Evolutionary conservation across 2,113 vertebrate genomes (phyloP), one percentile per base, ranked within the genome.

Genomic region (Megaleporinus macrocephalus): DNA sequence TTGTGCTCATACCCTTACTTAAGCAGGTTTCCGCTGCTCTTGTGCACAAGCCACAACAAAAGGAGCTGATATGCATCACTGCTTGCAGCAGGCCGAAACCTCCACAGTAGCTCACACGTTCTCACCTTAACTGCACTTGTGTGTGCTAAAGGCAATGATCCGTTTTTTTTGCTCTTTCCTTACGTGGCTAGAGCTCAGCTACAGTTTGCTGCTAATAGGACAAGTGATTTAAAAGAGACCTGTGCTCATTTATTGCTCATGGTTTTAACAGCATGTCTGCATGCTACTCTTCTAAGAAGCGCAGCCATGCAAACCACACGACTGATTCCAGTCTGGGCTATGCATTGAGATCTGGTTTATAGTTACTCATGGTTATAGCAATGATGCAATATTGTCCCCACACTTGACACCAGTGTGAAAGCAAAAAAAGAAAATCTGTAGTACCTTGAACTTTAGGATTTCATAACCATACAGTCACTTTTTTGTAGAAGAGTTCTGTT

Each of bases 31-130:
- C 76, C 66, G 76, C 57, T 72, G 66, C 72, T 24, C 65, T 74
- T 22, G 61, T 86, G 84, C 84, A 76, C 55, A 80, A 73, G 44
- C 84, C 84, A 83, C 84, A 86, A 65, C 65, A 79, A 78, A 80
- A 81, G 44, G 55, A 24, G 20, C 61, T 69, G 75, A 61, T n/a
- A 24, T 51, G 61, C 74, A 72, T 76, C 55, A 44, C 57, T 12
- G 44, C 22, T 9, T 49, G 68, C 73, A 80, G 83, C 73, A 27
- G 71, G 26, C 47, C n/a, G 62, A 68, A 26, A 16, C 26, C 47
- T 27, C 44, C 68, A 62, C 66, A 24, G 72, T 62, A 71, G 65
- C 51, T 14, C 41, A 36, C 9, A 29, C 6, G 7, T 36, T 78
- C 47, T 57, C 30, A 24, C 53, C 44, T 33, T 11, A 30, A 55